A percentile compares a stretch with the other conserved stretches of the same genome.
These are phyloP conservation scores for Drosophila erecta DNA, from an alignment of 1,140 invertebrate species.

Conservation along the genomic window DNA sequence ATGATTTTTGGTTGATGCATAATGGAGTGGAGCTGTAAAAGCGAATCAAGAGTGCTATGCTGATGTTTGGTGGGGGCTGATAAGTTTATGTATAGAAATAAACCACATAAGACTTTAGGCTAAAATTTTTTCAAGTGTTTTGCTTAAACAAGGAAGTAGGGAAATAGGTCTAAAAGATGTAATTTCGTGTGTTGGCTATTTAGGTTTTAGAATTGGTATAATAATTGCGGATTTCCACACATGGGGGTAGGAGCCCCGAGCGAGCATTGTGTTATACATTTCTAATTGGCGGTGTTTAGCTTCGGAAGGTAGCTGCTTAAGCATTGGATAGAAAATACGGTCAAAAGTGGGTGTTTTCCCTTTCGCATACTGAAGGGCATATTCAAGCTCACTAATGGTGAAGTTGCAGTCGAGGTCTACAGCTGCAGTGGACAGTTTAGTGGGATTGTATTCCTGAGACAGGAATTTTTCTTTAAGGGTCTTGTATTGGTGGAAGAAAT, in stretches of 20 bases:
- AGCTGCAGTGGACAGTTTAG: not conserved
- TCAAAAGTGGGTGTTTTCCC: not conserved
- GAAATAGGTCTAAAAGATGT: not conserved
- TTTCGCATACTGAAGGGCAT: not conserved
- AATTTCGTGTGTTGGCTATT: not conserved
- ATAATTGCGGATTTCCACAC: too few relatives aligned
- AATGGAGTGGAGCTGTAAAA: constrained; percentile 35
- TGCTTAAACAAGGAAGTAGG: not conserved
- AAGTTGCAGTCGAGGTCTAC: not conserved
- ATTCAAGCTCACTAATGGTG: constrained; percentile 3
- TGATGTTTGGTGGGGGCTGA: not conserved
- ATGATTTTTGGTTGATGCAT: constrained; percentile 38
- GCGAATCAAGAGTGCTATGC: constrained; percentile 24
- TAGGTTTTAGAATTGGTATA: not conserved
- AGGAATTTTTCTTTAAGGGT: not conserved
- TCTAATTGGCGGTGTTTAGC: too few relatives aligned
- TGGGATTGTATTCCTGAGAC: not conserved
- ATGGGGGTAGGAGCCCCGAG: not conserved
- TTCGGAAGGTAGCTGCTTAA: too few relatives aligned
- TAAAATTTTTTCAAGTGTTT: too few relatives aligned
- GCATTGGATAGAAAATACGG: too few relatives aligned
- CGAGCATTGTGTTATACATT: too few relatives aligned
- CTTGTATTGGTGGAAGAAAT: constrained; percentile 13
- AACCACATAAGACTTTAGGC: too few relatives aligned
- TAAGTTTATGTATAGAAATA: too few relatives aligned